Percentiles rank a stretch among this genome's conserved stretches.
Conservation (phyloP, 2,888 invertebrate genomes). For the Lithophane ornitopus region DNA sequence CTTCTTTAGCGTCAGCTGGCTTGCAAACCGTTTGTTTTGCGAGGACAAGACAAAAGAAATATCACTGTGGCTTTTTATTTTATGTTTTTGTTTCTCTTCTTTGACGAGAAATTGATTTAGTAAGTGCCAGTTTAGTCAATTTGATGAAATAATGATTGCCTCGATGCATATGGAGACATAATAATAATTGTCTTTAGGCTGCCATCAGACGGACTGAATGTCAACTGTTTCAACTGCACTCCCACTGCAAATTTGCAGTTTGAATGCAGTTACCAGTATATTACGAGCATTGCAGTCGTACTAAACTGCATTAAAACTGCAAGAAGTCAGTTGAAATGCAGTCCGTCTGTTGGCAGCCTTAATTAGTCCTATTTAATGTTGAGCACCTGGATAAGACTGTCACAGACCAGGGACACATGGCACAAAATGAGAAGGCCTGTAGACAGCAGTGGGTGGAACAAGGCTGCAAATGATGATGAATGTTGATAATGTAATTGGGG, state of each 20-base stretch:
- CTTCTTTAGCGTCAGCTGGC: conserved; percentile 62
- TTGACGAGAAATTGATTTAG: not conserved
- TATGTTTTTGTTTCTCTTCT: not conserved
- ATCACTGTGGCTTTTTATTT: not conserved
- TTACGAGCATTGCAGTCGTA: too few relatives aligned
- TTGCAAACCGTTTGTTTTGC: conserved; percentile 47
- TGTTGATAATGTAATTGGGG: too few relatives aligned
- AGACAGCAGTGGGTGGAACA: not conserved
- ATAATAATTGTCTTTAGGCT: not conserved
- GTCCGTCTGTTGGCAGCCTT: too few relatives aligned
- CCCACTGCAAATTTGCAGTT: too few relatives aligned
- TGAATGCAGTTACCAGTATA: too few relatives aligned
- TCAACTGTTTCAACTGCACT: too few relatives aligned
- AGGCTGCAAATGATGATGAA: not conserved
- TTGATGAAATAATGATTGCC: not conserved
- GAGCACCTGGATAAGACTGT: not conserved
- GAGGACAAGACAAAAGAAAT: conserved; percentile 56
- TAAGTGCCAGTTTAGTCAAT: not conserved
- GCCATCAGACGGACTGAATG: too few relatives aligned
- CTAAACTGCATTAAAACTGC: too few relatives aligned
- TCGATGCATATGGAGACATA: not conserved
- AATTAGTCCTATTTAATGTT: not conserved
- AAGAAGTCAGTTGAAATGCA: too few relatives aligned
- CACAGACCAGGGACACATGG: not conserved
- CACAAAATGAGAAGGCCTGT: too few relatives aligned